Evolutionary conservation across 2,797 vertebrate genomes (phyloP).

Genomic region (Myotis findleyi): DNA sequence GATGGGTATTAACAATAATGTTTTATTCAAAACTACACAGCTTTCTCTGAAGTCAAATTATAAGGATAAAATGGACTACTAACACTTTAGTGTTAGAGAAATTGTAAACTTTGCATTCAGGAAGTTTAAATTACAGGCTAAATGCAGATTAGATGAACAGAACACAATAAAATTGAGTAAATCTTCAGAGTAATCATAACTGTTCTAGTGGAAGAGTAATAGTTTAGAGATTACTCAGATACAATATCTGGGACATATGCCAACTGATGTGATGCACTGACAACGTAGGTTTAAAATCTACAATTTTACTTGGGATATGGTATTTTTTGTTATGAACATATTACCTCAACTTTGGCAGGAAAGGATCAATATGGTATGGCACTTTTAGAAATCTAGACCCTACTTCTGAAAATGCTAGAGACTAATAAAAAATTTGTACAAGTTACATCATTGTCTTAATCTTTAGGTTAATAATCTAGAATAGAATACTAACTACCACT

Average conservation of each 20-base stretch:
- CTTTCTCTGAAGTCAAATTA: slow-evolving; percentile 7
- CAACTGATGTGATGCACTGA: background rate
- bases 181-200: background rate
- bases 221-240: background rate
- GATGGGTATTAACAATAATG: background rate
- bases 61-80: background rate
- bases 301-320: background rate
- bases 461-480: slow-evolving; percentile 32
- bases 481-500: background rate
- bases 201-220: background rate
- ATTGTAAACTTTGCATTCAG: background rate
- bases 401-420: background rate
- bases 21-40: background rate
- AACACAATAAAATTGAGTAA: background rate
- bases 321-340: background rate
- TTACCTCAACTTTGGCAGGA: background rate
- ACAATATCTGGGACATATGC: background rate
- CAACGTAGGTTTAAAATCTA: background rate
- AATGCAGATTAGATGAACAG: background rate
- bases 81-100: slow-evolving; percentile 3
- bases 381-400: background rate
- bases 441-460: background rate
- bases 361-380: background rate
- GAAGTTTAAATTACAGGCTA: background rate
- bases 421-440: background rate